Evolutionary conservation across 2,888 invertebrate genomes (phyloP), one percentile per base, ranked within the genome.

Genomic region (Gryllus longicercus): DNA sequence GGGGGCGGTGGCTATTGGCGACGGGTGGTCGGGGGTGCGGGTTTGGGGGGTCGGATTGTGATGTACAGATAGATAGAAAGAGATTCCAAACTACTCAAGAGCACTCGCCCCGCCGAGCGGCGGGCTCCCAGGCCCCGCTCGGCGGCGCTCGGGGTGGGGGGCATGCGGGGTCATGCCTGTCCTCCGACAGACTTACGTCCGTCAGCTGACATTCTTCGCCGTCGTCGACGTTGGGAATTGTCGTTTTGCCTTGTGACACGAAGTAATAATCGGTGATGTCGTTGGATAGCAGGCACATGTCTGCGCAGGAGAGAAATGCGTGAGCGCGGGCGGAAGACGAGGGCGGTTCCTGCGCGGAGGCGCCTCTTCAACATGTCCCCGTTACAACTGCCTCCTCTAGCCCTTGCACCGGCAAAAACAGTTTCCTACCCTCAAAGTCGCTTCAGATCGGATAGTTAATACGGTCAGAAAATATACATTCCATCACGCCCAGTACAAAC

Each of bases 221-320:
- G 89, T 97, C 97, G 88, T 97, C 95, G 86, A 97, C 93, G 88
- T 92, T 92, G 85, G 96, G 96, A 87, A 97, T 96, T 85, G 94
- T 94, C 85, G 93, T 93, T 90, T 96, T 96, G 89, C 97, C 97
- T 91, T 98, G 97, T 87, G 96, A 92, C 87, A 96, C 91, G 92
- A 94, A 96, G 90, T 92, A 89, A 91, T 96, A 97, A 87, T 95
- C 94, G 88, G 90, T 88, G 89, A 95, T 89, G 90, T 95, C 92
- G 88, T 95, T 91, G 87, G 92, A 91, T 86, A 96, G 91, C 87
- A 92, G 88, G 89, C 94, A 92, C 86, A 90, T 91, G 76, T 91
- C 95, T 95, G 90, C 74, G 50, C 50, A 23, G 50, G 50, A 21
- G 12, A 79, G 21, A 75, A 51, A 79, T 50, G 16, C 14, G 51